Evolutionary conservation across 2,113 vertebrate species (phyloP).

Genomic region (Raja brachyura): DNA sequence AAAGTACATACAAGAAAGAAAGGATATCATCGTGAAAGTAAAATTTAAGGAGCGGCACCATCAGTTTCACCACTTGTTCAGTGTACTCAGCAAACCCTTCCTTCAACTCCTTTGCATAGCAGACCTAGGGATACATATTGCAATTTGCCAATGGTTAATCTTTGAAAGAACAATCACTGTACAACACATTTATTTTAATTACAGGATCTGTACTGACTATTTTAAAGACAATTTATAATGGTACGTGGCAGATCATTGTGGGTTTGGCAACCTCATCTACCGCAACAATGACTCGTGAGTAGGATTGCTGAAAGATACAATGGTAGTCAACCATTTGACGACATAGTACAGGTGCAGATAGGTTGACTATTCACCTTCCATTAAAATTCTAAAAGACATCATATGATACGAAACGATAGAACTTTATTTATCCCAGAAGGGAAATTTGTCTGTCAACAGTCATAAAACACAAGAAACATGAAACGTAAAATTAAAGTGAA

Average conservation of each 20-base stretch:
- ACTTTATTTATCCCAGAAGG: too few relatives aligned
- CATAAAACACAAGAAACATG: too few relatives aligned
- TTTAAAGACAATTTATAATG: background rate
- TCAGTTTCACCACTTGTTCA: constrained; percentile 95
- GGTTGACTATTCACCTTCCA: background rate
- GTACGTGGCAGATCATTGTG: background rate
- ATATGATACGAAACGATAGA: too few relatives aligned
- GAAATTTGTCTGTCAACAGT: too few relatives aligned
- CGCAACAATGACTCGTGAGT: background rate
- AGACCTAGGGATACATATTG: constrained; percentile 69
- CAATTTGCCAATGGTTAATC: background rate
- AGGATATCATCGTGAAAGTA: constrained; percentile 99
- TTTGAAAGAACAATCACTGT: background rate
- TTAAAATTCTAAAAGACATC: background rate
- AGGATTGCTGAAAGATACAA: background rate
- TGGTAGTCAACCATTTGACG: background rate
- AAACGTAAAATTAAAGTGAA: too few relatives aligned
- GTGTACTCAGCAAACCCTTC: constrained; percentile 98
- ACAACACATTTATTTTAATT: background rate
- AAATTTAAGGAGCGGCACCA: constrained; percentile 95
- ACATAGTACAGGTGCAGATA: background rate
- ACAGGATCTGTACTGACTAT: background rate
- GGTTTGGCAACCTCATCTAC: background rate
- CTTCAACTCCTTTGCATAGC: constrained; percentile 95
- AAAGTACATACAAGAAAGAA: constrained; percentile 34